Conservation (phyloP, 2,797 vertebrate genomes). For the Hypotaenidia okinawae region DNA sequence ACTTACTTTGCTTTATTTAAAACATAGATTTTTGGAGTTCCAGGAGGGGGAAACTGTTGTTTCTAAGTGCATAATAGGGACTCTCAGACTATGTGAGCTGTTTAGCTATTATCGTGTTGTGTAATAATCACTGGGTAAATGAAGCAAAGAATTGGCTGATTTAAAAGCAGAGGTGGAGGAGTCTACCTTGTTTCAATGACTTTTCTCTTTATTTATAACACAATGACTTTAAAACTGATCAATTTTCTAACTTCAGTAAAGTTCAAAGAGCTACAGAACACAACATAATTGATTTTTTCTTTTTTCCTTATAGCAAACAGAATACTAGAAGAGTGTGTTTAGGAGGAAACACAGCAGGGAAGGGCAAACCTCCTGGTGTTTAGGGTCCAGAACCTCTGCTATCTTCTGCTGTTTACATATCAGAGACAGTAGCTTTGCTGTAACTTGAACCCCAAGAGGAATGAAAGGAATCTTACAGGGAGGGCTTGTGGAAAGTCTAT, state of each 20-base stretch:
- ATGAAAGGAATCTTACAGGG: not conserved
- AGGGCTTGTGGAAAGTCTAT: rapidly evolving
- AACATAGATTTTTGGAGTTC: not conserved
- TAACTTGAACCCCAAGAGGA: not conserved
- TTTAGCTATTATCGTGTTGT: not conserved
- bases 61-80: not conserved
- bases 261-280: not conserved
- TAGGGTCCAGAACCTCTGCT: not conserved
- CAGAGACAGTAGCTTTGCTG: not conserved
- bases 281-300: not conserved
- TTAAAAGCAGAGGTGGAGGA: not conserved
- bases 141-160: not conserved
- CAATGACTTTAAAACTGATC: not conserved
- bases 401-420: not conserved
- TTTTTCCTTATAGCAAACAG: not conserved
- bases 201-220: not conserved
- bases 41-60: not conserved
- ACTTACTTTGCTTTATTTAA: not conserved
- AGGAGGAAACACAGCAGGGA: not conserved
- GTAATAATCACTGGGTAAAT: not conserved
- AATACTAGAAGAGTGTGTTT: not conserved
- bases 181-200: not conserved
- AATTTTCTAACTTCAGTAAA: not conserved
- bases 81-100: not conserved
- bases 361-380: not conserved